Conservation (phyloP, 2,113 vertebrate genomes). For the Cheirogaleus medius region DNA sequence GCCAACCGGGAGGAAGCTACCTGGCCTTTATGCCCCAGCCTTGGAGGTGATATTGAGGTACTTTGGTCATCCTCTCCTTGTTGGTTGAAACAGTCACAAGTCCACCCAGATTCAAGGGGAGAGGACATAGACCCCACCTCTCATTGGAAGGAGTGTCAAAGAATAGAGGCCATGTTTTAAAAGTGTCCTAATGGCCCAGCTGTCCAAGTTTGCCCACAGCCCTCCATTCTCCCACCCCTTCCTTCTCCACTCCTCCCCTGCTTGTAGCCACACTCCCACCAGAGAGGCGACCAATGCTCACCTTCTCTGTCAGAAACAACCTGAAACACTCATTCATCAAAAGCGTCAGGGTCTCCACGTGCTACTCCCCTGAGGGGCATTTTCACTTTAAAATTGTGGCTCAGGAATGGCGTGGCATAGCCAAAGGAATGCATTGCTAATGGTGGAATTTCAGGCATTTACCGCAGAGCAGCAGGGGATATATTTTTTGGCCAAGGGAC, state of each 20-base stretch:
- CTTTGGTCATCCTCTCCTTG: neutral
- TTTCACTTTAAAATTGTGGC: slow-evolving; percentile 54
- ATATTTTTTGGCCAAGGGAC: slow-evolving; percentile 54
- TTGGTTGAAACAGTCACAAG: neutral
- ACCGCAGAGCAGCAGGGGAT: slow-evolving; percentile 39
- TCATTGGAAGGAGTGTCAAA: neutral
- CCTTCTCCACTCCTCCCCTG: neutral
- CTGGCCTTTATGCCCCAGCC: neutral
- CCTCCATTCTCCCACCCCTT: neutral
- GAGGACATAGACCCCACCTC: neutral
- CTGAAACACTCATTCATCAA: slow-evolving; percentile 22
- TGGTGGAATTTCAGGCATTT: slow-evolving; percentile 71
- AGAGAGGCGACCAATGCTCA: neutral
- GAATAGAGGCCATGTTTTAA: neutral
- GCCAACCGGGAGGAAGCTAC: neutral
- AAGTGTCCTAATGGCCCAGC: neutral
- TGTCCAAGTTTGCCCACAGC: neutral
- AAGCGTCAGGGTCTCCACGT: slow-evolving; percentile 7
- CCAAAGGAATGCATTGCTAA: slow-evolving; percentile 67
- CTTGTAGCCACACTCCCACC: too few relatives aligned
- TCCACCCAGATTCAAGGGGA: neutral
- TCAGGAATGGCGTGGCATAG: slow-evolving; percentile 27
- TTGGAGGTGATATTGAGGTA: neutral
- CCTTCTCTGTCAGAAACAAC: neutral
- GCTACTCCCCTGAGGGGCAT: slow-evolving; percentile 20